Percentiles rank a stretch among this genome's conserved stretches.
Evolutionary conservation across 2,113 vertebrate genomes (phyloP).

Genomic region (Columbina picui): DNA sequence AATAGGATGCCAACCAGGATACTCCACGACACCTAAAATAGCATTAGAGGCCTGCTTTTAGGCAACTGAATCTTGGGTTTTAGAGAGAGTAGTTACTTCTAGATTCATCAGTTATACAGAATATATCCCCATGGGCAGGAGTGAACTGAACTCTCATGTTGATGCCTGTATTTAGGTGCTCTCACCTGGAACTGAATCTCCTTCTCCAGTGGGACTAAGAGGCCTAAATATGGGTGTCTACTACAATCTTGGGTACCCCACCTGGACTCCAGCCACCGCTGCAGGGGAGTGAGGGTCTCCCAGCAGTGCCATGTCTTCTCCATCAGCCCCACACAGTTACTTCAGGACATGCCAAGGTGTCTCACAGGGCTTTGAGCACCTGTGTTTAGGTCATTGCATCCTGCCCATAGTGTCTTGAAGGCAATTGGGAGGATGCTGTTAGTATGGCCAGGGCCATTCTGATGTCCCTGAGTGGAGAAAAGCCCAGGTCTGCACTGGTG

Average conservation of each 20-base stretch:
- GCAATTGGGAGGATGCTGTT: background rate
- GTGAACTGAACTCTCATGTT: background rate
- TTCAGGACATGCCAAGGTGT: background rate
- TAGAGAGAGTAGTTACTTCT: background rate
- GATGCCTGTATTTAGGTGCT: background rate
- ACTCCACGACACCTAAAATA: slow-evolving; percentile 2
- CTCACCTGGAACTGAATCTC: fast-evolving
- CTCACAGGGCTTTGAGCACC: background rate
- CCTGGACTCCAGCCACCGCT: background rate
- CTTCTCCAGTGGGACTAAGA: background rate
- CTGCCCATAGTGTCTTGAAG: background rate
- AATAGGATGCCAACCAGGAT: background rate
- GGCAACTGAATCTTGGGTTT: background rate
- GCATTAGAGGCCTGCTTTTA: background rate
- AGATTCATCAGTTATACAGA: background rate
- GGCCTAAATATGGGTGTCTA: background rate
- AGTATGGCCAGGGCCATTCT: fast-evolving
- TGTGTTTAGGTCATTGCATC: background rate
- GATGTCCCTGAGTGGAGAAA: background rate
- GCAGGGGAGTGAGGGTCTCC: background rate
- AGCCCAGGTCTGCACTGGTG: background rate
- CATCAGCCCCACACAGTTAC: background rate
- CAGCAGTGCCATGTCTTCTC: background rate
- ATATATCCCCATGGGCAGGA: background rate
- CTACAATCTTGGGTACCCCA: background rate